Evolutionary conservation across 2,113 vertebrate species (phyloP).

Genomic region (Gambusia affinis): DNA sequence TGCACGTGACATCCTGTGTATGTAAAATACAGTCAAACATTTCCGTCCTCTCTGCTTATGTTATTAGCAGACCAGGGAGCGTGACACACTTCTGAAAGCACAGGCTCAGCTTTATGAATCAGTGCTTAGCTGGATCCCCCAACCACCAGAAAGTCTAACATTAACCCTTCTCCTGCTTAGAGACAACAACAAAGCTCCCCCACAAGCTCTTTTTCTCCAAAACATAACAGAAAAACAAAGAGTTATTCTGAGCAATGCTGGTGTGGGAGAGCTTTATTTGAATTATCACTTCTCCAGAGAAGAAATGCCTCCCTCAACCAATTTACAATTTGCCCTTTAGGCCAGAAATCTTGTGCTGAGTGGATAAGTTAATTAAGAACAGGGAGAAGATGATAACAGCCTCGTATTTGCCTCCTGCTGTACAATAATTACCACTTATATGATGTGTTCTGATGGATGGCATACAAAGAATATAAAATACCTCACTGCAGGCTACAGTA

Average conservation of each 20-base stretch:
- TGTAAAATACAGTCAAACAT: conserved; percentile 27
- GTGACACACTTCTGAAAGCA: conserved; percentile 50
- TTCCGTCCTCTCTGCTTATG: conserved; percentile 44
- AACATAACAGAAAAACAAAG: conserved; percentile 2
- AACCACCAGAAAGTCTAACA: conserved; percentile 31
- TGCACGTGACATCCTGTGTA: conserved; percentile 30
- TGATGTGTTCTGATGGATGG: conserved; percentile 38
- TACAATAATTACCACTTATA: conserved; percentile 63
- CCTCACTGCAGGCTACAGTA: conserved; percentile 26
- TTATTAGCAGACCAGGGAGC: conserved; percentile 50
- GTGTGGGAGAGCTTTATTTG: conserved; percentile 58
- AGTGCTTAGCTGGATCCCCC: conserved; percentile 39
- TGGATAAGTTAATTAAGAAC: conserved; percentile 73
- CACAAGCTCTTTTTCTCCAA: conserved; percentile 3
- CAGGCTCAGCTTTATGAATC: conserved; percentile 49
- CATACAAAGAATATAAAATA: conserved; percentile 44
- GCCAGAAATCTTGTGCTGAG: conserved; percentile 55
- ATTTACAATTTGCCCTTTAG: conserved; percentile 59
- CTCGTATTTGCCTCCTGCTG: conserved; percentile 52
- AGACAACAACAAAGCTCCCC: conserved; percentile 39
- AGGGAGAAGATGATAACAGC: conserved; percentile 52
- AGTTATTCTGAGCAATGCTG: conserved; percentile 47
- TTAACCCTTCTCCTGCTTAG: conserved; percentile 35
- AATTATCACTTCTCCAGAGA: conserved; percentile 59
- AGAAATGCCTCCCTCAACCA: conserved; percentile 49